These are phyloP conservation scores for Parasteatoda tepidariorum DNA, from an alignment of 1,140 invertebrate species.

Conservation along the genomic window DNA sequence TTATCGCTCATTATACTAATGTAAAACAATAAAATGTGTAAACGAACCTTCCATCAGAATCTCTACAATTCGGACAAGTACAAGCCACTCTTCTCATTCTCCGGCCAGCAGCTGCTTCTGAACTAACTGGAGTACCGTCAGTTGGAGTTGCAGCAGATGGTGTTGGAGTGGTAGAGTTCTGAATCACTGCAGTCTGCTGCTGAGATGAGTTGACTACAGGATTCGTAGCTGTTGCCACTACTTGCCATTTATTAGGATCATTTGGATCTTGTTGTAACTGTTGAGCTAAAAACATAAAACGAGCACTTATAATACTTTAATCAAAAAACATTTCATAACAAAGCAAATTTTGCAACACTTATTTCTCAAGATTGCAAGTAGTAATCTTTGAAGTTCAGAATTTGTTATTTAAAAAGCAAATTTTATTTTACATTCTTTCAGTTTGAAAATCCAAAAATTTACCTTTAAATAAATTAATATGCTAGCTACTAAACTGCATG, in stretches of 20 bases:
- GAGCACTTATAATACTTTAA: neutral
- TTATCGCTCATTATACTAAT: too few relatives aligned
- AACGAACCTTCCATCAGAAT: constrained; percentile 79
- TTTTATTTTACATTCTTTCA: too few relatives aligned
- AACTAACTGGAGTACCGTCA: constrained; percentile 30
- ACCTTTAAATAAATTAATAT: too few relatives aligned
- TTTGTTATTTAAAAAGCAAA: too few relatives aligned
- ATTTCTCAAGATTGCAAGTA: too few relatives aligned
- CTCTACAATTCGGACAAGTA: constrained; percentile 95
- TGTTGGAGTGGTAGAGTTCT: constrained; percentile 36
- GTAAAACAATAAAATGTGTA: neutral
- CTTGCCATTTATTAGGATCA: constrained; percentile 84
- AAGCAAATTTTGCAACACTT: neutral
- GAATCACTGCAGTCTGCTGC: constrained; percentile 6
- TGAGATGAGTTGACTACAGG: constrained; percentile 37
- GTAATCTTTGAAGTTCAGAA: too few relatives aligned
- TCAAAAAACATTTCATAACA: neutral
- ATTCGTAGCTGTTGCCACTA: constrained; percentile 70
- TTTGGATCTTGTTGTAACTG: constrained; percentile 79
- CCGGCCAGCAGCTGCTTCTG: constrained; percentile 46
- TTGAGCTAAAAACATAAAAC: constrained; percentile 62
- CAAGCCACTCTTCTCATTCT: constrained; percentile 87
- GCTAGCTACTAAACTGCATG: too few relatives aligned
- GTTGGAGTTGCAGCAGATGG: constrained; percentile 59
- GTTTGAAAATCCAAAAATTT: too few relatives aligned